Base-by-base conservation (phyloP, 2,888 invertebrate species). In the Capitulum mitella region DNA sequence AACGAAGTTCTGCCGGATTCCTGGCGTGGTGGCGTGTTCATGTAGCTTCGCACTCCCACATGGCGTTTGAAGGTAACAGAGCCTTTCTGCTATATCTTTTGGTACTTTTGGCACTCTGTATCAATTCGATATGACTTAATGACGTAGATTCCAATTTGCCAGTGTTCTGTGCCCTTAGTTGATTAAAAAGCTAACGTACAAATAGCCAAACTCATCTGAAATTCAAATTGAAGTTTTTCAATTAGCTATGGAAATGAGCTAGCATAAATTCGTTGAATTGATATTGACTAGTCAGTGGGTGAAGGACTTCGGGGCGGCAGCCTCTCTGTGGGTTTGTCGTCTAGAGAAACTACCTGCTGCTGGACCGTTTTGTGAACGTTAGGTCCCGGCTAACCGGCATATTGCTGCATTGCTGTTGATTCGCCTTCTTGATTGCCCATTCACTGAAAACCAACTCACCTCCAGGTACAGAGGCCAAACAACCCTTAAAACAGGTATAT, bases 221-320 rank as follows among this genome's bases (percentile, higher is more conserved):
- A 70, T 34, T 70, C 70, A 37, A 22, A 70, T 70, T 70, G 70
- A 34, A 70, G 70, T 70, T 70, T 70, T 70, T 26, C 64, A 70
- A 70, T 70, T 32, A 70, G 70, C 37, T 26, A 70, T 70, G 70
- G 37, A 70, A 37, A 70, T 70, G 34, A 1, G 22, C 3, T 34
- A 37, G 70, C 32, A 70, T 26, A 34, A n/a, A 26, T 70, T 37
- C 37, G 37, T 70, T 19, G 8, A 3, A 37, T 19, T 70, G 22
- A 54, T 54, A n/a, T 51, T n/a, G n/a, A n/a, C n/a, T n/a, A n/a
- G n/a, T n/a, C n/a, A n/a, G n/a, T n/a, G n/a, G n/a, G n/a, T n/a
- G n/a, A n/a, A n/a, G n/a, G n/a, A n/a, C n/a, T n/a, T n/a, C n/a
- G n/a, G n/a, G n/a, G n/a, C n/a, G n/a, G n/a, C n/a, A n/a, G n/a